These are phyloP conservation scores for Gadopsis bispinosus DNA, from an alignment of 2,797 vertebrate species.

Conservation along the genomic window DNA sequence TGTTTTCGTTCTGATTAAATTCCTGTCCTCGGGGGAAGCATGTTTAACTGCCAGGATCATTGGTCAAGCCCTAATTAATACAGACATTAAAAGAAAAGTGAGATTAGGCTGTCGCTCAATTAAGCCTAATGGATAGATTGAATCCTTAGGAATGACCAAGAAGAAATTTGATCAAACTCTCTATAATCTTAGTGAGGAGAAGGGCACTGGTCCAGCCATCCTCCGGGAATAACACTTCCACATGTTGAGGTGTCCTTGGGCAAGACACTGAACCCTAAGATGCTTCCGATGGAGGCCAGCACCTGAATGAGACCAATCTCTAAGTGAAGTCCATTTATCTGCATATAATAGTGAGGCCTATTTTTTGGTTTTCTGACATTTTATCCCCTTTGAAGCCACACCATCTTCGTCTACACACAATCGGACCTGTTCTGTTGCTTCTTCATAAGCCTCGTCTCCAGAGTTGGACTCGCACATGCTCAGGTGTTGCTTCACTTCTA, in stretches of 20 bases:
- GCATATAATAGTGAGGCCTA: constrained; percentile 8
- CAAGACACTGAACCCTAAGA: too few relatives aligned
- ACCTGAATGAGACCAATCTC: too few relatives aligned
- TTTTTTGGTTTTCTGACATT: constrained; percentile 47
- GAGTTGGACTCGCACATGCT: constrained; percentile 13
- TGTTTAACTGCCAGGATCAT: constrained; percentile 16
- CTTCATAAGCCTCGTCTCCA: constrained; percentile 33
- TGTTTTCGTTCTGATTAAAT: constrained; percentile 37
- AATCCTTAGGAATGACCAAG: constrained; percentile 24
- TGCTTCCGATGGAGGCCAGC: too few relatives aligned
- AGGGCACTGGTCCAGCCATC: background rate
- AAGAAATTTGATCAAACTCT: background rate
- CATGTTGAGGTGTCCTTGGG: too few relatives aligned
- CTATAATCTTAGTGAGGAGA: constrained; percentile 11
- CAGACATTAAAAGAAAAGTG: constrained; percentile 23
- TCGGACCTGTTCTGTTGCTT: constrained; percentile 35
- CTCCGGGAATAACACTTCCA: background rate
- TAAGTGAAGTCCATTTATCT: constrained; percentile 1
- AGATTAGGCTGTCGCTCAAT: constrained; percentile 35
- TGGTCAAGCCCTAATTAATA: constrained; percentile 27
- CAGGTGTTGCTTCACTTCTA: constrained; percentile 14
- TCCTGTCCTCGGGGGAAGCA: background rate
- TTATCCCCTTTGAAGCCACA: constrained; percentile 44
- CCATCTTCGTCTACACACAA: constrained; percentile 23
- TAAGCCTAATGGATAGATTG: constrained; percentile 31